A percentile compares a stretch with the other conserved stretches of the same genome.
These are phyloP conservation scores for Drosophila ogumai DNA, from an alignment of 1,140 invertebrate species.

Conservation along the genomic window DNA sequence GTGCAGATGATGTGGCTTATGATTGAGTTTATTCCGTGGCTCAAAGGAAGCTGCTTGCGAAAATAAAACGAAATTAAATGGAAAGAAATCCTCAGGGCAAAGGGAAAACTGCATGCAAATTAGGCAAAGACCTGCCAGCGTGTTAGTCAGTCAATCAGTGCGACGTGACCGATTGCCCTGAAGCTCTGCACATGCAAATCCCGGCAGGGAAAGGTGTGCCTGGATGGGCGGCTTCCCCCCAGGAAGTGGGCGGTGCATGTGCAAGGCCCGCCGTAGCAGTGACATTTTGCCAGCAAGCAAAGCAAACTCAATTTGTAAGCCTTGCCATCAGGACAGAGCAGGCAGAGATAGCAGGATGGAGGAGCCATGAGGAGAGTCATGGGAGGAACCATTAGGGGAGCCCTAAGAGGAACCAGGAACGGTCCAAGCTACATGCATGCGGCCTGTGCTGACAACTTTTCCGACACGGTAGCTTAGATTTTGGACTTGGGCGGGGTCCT, in stretches of 20 bases:
- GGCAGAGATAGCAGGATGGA: slow-evolving; percentile 19
- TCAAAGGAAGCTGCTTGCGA: slow-evolving; percentile 19
- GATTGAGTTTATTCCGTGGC: slow-evolving; percentile 34
- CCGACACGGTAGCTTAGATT: slow-evolving; percentile 53
- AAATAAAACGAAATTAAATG: slow-evolving; percentile 20
- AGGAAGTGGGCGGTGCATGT: slow-evolving; percentile 23
- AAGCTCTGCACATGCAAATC: slow-evolving; percentile 67
- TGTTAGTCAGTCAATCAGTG: slow-evolving; percentile 56
- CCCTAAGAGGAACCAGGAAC: slow-evolving; percentile 7
- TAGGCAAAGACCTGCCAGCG: slow-evolving; percentile 30
- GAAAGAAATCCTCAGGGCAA: neutral
- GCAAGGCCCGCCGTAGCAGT: slow-evolving; percentile 19
- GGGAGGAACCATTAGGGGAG: neutral
- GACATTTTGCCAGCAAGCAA: slow-evolving; percentile 46
- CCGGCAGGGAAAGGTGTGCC: slow-evolving; percentile 15
- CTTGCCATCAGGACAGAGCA: slow-evolving; percentile 13
- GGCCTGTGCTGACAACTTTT: slow-evolving; percentile 44
- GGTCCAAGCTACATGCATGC: slow-evolving; percentile 39
- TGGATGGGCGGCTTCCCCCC: neutral
- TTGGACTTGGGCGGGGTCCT: slow-evolving; percentile 52
- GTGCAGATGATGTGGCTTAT: slow-evolving; percentile 15
- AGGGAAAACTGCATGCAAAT: slow-evolving; percentile 23
- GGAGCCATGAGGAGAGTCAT: neutral
- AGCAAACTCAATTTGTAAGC: slow-evolving; percentile 73
- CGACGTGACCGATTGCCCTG: slow-evolving; percentile 40